Evolutionary conservation across 2,888 invertebrate species (phyloP).

Genomic region (Dendrolimus pini): DNA sequence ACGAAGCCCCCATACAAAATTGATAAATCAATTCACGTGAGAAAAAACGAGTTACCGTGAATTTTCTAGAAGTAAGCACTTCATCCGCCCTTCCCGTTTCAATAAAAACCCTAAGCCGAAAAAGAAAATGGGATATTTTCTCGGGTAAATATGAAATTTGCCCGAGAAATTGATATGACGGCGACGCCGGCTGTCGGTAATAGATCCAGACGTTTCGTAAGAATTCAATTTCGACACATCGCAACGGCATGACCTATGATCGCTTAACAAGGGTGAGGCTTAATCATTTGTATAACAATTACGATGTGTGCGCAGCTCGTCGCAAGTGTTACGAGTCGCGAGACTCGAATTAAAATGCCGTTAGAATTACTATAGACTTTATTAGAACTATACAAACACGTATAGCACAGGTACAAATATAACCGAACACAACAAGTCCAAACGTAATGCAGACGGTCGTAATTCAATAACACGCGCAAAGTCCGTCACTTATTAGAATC

Average conservation of each 20-base stretch:
- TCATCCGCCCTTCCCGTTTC: background rate
- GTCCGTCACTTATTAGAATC: too few relatives aligned
- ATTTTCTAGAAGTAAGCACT: background rate
- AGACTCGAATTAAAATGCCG: too few relatives aligned
- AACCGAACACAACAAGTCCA: too few relatives aligned
- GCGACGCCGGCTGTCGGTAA: slow-evolving; percentile 37
- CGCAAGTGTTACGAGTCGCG: too few relatives aligned
- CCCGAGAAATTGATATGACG: slow-evolving; percentile 40
- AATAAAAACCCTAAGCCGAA: background rate
- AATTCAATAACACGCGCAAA: too few relatives aligned
- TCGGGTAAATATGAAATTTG: slow-evolving; percentile 35
- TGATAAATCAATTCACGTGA: background rate
- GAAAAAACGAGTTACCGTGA: background rate
- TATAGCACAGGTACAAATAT: too few relatives aligned
- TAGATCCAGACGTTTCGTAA: slow-evolving; percentile 33
- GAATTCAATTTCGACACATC: slow-evolving; percentile 47
- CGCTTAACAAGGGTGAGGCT: slow-evolving; percentile 11
- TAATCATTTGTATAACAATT: background rate
- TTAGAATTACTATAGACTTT: too few relatives aligned
- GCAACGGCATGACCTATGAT: slow-evolving; percentile 25
- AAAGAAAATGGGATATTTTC: background rate
- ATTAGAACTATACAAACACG: too few relatives aligned
- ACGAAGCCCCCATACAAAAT: background rate
- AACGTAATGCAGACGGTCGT: too few relatives aligned
- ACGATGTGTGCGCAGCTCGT: too few relatives aligned